Conservation (phyloP, 2,113 vertebrate genomes). For the Cyanistes caeruleus region DNA sequence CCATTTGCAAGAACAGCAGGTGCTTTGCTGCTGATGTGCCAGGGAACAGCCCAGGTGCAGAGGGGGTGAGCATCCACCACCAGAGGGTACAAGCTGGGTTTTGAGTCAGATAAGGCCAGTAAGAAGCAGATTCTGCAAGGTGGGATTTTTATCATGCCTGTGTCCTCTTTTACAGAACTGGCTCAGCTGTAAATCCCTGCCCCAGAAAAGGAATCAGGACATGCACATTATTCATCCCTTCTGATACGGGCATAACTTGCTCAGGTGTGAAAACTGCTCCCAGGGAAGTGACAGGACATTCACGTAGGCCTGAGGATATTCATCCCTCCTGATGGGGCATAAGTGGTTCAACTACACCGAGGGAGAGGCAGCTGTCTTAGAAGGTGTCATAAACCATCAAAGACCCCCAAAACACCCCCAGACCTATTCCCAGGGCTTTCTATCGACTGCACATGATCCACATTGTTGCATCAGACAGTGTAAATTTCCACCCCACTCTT, state of each 20-base stretch:
- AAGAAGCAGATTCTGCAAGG: neutral
- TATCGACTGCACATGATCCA: neutral
- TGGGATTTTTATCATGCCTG: neutral
- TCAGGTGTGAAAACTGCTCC: neutral
- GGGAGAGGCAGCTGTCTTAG: neutral
- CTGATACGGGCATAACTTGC: neutral
- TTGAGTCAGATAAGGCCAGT: neutral
- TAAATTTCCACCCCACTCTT: rapidly evolving
- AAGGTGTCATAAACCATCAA: neutral
- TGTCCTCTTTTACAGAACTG: neutral
- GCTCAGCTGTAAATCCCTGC: neutral
- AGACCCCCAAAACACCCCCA: neutral
- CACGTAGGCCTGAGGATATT: rapidly evolving
- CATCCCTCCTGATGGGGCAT: neutral
- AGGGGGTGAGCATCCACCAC: neutral
- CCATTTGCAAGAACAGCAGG: neutral
- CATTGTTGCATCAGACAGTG: neutral
- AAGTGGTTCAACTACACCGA: neutral
- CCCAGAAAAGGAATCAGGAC: neutral
- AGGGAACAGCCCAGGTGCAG: neutral
- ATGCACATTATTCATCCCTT: neutral
- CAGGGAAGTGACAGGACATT: neutral
- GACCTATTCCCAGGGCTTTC: neutral
- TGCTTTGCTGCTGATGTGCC: neutral
- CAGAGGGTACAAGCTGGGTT: rapidly evolving